phyloP scores from a whole-genome alignment of 2,888 invertebrate species.

The Strigamia maritima region DNA sequence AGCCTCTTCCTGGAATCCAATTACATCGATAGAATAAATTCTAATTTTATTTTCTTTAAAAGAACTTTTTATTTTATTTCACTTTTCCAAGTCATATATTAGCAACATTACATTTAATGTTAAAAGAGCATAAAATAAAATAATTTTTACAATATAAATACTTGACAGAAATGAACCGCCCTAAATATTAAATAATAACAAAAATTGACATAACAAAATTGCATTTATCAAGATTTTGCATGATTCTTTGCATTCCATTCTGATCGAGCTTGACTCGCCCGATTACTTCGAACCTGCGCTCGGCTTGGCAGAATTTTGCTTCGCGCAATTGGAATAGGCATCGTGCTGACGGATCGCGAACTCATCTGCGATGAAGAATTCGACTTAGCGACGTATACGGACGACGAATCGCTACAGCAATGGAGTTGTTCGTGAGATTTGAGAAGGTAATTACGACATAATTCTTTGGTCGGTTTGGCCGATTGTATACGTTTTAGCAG shows the following conservation, averaged over 20 bases:
- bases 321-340: slow-evolving; percentile 4
- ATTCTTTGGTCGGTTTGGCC: slow-evolving; percentile 43
- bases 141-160: background rate
- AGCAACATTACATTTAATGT: background rate
- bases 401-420: background rate
- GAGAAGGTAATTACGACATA: slow-evolving; percentile 39
- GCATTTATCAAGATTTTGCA: background rate
- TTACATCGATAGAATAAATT: background rate
- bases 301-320: background rate
- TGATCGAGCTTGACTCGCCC: background rate
- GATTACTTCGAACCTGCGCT: background rate
- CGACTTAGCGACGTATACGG: background rate
- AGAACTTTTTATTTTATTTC: background rate
- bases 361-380: background rate
- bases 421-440: background rate
- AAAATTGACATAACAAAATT: background rate
- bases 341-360: background rate
- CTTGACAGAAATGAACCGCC: background rate
- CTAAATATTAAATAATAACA: background rate
- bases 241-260: slow-evolving; percentile 15
- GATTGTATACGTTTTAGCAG: slow-evolving; percentile 44
- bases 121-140: background rate
- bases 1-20: slow-evolving; percentile 35
- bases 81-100: background rate
- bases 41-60: background rate